Evolutionary conservation across 2,113 vertebrate species (phyloP).

Genomic region (Apistogramma diplotaenia): DNA sequence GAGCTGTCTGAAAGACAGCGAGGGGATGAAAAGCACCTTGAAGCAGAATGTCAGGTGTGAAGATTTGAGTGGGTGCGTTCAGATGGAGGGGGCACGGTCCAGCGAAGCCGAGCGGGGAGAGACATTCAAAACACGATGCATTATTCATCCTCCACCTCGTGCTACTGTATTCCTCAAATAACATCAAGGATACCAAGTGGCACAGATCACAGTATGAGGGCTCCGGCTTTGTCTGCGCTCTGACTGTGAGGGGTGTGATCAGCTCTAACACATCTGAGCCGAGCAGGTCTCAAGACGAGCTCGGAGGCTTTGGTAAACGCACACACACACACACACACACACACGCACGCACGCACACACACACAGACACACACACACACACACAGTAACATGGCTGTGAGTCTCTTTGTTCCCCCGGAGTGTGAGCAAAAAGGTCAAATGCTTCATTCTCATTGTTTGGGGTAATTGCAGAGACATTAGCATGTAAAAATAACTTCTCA

Average conservation of each 20-base stretch:
- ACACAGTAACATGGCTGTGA: background rate
- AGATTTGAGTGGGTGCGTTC: background rate
- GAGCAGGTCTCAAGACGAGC: background rate
- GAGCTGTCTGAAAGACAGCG: background rate
- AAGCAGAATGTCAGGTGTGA: constrained; percentile 17
- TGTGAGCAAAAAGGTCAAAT: background rate
- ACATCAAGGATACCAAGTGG: constrained; percentile 49
- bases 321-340: background rate
- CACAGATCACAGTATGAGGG: constrained; percentile 67
- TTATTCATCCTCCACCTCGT: constrained; percentile 53
- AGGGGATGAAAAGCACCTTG: background rate
- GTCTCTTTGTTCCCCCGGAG: background rate
- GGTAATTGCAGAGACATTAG: background rate
- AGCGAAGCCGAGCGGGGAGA: background rate
- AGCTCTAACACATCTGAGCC: constrained; percentile 7
- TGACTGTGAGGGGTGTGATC: constrained; percentile 30
- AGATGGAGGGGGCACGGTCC: background rate
- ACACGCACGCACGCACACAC: background rate
- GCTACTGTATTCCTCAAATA: constrained; percentile 57
- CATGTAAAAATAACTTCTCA: background rate
- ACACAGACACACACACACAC: background rate
- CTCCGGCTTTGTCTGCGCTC: constrained; percentile 21
- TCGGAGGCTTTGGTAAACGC: background rate
- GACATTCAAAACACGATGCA: constrained; percentile 27
- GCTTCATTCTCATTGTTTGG: background rate